Base-by-base conservation (phyloP, 2,797 vertebrate genomes). In the Epinephelus malabaricus region DNA sequence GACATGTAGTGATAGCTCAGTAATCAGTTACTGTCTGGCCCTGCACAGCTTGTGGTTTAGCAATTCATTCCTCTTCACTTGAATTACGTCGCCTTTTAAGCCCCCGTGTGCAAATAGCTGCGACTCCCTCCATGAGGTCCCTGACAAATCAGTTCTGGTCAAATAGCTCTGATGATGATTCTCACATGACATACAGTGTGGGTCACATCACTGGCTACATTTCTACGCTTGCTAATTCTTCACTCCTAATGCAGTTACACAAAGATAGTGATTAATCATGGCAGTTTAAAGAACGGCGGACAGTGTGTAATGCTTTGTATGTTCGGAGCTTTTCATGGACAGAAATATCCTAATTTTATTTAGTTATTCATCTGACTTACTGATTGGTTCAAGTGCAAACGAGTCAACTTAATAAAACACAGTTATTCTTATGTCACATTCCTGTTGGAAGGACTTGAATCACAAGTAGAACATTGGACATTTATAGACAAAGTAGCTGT, bases 131-230 rank as follows among this genome's bases (percentile, higher is more conserved):
- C 27, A 60, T 56, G n/a, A 72, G 76, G 59, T 59, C 50, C 66
- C 21, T 25, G 3, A 76, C 75, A 19, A 80, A 86, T 82, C 59
- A 3, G n/a, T 86, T 65, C 53, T 38, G 63, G 53, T 88, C 13
- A 69, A 73, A 78, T 73, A 61, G 30, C 81, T 66, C 46, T 64
- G 72, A 80, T 79, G 64, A 70, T 74, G 51, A 76, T 80, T 56
- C 58, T 91, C 88, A 87, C 82, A 91, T 89, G 89, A 90, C 55
- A 11, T 71, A 64, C 76, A 21, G 67, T 66, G 66, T 66, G 83
- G 54, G 40, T 61, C 80, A 73, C 76, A 85, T 86, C 69, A 66
- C 53, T 53, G 12, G 18, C 71, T 65, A 23, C 38, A 69, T 81
- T 83, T 80, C 68, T 59, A 74, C 49, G 60, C 67, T 72, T 6